Base-by-base conservation (phyloP, 2,888 invertebrate genomes). In the Eutolmus rufibarbis region DNA sequence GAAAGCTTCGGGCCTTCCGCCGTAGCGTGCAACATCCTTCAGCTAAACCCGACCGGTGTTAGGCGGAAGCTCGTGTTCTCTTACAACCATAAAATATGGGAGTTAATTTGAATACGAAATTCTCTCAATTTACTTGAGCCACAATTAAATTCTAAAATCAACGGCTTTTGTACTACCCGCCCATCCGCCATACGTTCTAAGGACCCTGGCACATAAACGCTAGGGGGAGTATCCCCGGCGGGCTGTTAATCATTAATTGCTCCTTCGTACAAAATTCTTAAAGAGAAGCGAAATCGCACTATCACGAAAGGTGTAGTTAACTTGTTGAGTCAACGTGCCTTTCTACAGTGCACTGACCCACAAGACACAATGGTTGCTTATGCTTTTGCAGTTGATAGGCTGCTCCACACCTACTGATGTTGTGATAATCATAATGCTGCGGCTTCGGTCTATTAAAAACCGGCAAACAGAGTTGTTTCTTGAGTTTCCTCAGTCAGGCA, bases 61-160 rank as follows among this genome's bases (percentile, higher is more conserved):
- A 9, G 23, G 43, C 85, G 85, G 85, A 74, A 85, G 74, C 85
- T 28, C 85, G 46, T 74, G 85, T 74, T 85, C 85, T 74, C 74
- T 85, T 85, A 85, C 85, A 31, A 46, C 85, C 85, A 74, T 85
- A 85, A 85, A 85, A 85, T 85, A 85, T 85, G 85, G 85, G 46
- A 85, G 85, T 85, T 85, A 85, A 85, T 85, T 85, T 85, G 85
- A 85, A 85, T 85, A 85, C 85, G 74, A 74, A 85, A 85, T 85
- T 85, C 74, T 74, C 74, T 74, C 46, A 74, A 85, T 85, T 85
- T 85, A 85, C 85, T 85, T 46, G 74, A 74, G 74, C 85, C 85
- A 74, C 85, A 85, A 85, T 85, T 85, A 85, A 85, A 85, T 85
- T 85, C 85, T 74, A 74, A 85, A 85, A 74, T 85, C 85, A 85